Conservation (phyloP, 2,888 invertebrate species). For the Drosophila austrosaltans region DNA sequence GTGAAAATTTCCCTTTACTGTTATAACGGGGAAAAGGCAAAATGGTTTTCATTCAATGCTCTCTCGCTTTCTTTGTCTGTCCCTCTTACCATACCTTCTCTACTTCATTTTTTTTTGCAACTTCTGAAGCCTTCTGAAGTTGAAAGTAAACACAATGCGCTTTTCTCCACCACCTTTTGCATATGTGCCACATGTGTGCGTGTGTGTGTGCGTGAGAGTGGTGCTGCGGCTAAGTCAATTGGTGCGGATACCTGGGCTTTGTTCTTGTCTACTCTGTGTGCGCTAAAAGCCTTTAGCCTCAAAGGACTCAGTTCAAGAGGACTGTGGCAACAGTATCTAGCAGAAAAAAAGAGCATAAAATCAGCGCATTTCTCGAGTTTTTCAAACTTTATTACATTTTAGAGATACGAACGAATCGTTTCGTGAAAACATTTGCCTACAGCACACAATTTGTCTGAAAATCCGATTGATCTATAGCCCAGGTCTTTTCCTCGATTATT, state of each 20-base stretch:
- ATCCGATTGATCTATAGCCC: not conserved
- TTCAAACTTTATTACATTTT: slow-evolving; percentile 11
- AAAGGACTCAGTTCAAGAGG: slow-evolving; percentile 55
- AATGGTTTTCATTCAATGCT: slow-evolving; percentile 40
- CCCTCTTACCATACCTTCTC: not conserved
- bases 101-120: slow-evolving; percentile 30
- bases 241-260: slow-evolving; percentile 42
- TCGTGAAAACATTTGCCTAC: slow-evolving; percentile 31
- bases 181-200: slow-evolving; percentile 4
- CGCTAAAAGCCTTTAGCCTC: slow-evolving; percentile 63
- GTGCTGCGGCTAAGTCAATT: slow-evolving; percentile 9
- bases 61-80: slow-evolving; percentile 2
- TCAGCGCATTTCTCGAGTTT: slow-evolving; percentile 38
- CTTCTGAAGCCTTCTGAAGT: slow-evolving; percentile 35
- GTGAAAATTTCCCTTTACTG: slow-evolving; percentile 20
- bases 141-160: slow-evolving; percentile 66
- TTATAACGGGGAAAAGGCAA: slow-evolving; percentile 33
- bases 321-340: not conserved
- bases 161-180: slow-evolving; percentile 38
- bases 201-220: not conserved
- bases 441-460: slow-evolving; percentile 1
- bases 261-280: slow-evolving; percentile 33
- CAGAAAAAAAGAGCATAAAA: slow-evolving; percentile 43
- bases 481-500: not conserved
- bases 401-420: slow-evolving; percentile 11